Conservation (phyloP, 2,113 vertebrate species). For the Caretta caretta region DNA sequence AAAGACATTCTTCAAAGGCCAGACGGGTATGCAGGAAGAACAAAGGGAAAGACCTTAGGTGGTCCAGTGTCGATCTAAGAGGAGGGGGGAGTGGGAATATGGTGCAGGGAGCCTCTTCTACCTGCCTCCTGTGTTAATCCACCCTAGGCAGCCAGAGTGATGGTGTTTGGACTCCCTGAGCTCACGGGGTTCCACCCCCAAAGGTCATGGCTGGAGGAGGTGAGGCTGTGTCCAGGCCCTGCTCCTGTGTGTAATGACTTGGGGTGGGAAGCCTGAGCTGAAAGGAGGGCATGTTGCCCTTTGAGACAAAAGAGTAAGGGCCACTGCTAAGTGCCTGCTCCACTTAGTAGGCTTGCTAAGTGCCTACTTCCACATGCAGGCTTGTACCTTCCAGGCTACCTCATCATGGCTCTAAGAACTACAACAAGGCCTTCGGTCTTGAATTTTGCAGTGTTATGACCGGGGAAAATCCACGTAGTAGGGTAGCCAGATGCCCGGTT, state of each 20-base stretch:
- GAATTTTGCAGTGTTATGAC: neutral
- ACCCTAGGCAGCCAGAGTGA: neutral
- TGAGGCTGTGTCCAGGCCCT: neutral
- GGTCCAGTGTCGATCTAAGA: neutral
- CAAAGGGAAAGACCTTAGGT: neutral
- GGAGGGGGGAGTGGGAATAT: neutral
- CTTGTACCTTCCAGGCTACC: neutral
- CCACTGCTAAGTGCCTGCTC: neutral
- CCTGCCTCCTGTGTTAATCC: neutral
- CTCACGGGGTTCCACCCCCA: neutral
- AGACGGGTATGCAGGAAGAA: neutral
- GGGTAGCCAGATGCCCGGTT: no score
- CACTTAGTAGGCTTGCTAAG: neutral
- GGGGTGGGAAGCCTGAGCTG: neutral
- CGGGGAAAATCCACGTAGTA: neutral
- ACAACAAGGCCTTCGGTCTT: neutral
- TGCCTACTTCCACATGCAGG: neutral
- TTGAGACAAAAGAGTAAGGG: neutral
- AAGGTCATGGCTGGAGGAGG: neutral
- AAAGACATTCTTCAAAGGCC: neutral
- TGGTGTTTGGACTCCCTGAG: no score
- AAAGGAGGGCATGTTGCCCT: neutral
- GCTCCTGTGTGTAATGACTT: neutral
- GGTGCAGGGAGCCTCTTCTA: neutral
- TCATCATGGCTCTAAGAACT: neutral